Evolutionary conservation across 2,888 invertebrate genomes (phyloP), one percentile per base, ranked within the genome.

Genomic region (Polietes domitor): DNA sequence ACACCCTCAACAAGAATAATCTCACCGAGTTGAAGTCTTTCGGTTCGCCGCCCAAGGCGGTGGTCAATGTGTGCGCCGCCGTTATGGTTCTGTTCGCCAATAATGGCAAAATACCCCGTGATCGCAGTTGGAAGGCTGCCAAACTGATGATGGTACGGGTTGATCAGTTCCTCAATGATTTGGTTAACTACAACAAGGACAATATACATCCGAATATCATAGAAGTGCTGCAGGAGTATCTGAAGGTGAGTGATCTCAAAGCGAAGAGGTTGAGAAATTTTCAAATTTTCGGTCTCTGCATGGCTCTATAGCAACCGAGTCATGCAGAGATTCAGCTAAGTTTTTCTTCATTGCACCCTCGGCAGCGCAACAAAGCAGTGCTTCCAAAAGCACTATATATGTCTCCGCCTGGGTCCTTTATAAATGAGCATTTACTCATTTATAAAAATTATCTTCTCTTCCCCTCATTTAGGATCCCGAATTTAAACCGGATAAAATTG

Each of bases 1-100:
- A 98, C 89, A 98, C 98, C 0, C 92, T 99, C n/a, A 98, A 98
- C 90, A 99, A 99, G 93, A 96, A 95, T 89, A 99, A 98, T 91
- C 93, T 99, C 86, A 98, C 98, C 0, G 98, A 99, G 92, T 92
- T 99, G 89, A 98, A 98, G 91, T 97, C 98, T 0, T 98, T 99
- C 91, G 97, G 98, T 0, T 95, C 97, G 9, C 98, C 98, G n/a
- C 97, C 98, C 1, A 95, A 96, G 71, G 97, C 97, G 65, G 98
- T 98, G 0, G 95, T 97, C 1, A 96, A 95, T 88, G 98, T 98
- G 0, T 95, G 95, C 6, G 96, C 97, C 1, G 98, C 98, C 6
- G 98, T 98, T 1, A 94, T 98, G 90, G 97, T 98, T 5, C 93
- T 98, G 19, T 94, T 98, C 88, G 94, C 96, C 0, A 94, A 94